Evolutionary conservation across 2,797 vertebrate genomes (phyloP), one percentile per base, ranked within the genome.

Genomic region (Lates japonicus): DNA sequence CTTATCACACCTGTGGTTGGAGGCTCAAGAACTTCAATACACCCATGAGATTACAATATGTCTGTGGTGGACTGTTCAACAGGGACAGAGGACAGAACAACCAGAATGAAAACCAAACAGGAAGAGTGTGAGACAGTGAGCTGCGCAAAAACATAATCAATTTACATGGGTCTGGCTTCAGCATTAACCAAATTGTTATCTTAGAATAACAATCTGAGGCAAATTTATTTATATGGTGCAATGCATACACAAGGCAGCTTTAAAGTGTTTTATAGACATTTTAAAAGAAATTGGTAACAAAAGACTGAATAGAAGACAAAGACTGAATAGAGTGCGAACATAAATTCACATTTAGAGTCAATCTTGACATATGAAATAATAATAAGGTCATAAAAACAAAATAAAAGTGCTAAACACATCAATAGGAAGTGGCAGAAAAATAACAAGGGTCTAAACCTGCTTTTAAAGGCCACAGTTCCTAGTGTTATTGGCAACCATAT

Each of bases 101-200:
- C 16, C 37, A 7, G 46, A 52, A 62, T 17, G 3, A 62, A 74
- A 75, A 70, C 46, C 73, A 78, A 85, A 83, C 82, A 85, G 82
- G 80, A 85, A 81, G 68, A 49, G 55, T n/a, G 33, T 19, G 55
- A 85, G 58, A 89, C 61, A 29, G 63, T 62, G 51, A 68, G 60
- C 20, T 64, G 35, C 63, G 39, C 5, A 35, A 59, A 33, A 11
- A 46, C 35, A 37, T 17, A 10, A 31, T 33, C 11, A 1, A 11
- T 49, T 49, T n/a, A 22, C n/a, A 64, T 3, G 22, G 22, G 20
- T 22, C 8, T 12, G 49, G 11, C 49, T 52, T 51, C 51, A 25
- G 51, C 51, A 25, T 6, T 14, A 25, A 12, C 22, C 10, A 51
- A 13, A 51, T n/a, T n/a, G n/a, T n/a, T n/a, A n/a, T n/a, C n/a